Base-by-base conservation (phyloP, 1,140 invertebrate species). In the Ostrea edulis region DNA sequence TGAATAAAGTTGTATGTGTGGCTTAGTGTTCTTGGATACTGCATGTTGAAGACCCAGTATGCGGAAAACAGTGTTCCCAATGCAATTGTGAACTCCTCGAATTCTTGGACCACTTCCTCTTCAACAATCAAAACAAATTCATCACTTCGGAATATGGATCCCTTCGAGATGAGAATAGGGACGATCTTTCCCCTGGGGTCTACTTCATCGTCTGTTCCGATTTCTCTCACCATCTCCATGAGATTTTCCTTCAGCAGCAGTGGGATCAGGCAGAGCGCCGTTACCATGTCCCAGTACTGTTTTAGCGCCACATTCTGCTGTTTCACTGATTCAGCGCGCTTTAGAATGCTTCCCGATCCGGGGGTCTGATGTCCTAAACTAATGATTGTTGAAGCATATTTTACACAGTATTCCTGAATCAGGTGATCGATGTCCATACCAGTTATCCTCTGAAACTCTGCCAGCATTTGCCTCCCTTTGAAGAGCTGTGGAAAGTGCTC, bases 271-370 rank as follows among this genome's bases (percentile, higher is more conserved):
- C 93, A 94, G 51, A 94, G 89, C 11, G 93, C 93, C 8, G 93
- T 93, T 12, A 94, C 93, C 93, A 94, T 94, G 82, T 94, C 93
- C 93, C 93, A 94, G 87, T 94, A 94, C 85, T 93, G 93, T 85
- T 91, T 91, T 44, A 94, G 83, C 5, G 92, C 90, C 62, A 90
- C 90, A 71, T 93, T 93, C 53, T 94, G 93, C 77, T 93, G 91
- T 85, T 93, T 93, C 11, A 92, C 92, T 12, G 88, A 71, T 22
- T 93, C 93, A 17, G 93, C 93, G 52, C 92, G 90, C 54, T 89
- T 91, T 82, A 94, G 84, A 22, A 94, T 90, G n/a, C 89, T 83
- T 20, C 90, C 91, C 0, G 93, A 90, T 35, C 92, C 93, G 7
- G 91, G 86, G 22, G 90, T 92, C n/a, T 89, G 88, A 11, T 90